phyloP scores from a whole-genome alignment of 1,140 invertebrate genomes.

The Anoplophora glabripennis region DNA sequence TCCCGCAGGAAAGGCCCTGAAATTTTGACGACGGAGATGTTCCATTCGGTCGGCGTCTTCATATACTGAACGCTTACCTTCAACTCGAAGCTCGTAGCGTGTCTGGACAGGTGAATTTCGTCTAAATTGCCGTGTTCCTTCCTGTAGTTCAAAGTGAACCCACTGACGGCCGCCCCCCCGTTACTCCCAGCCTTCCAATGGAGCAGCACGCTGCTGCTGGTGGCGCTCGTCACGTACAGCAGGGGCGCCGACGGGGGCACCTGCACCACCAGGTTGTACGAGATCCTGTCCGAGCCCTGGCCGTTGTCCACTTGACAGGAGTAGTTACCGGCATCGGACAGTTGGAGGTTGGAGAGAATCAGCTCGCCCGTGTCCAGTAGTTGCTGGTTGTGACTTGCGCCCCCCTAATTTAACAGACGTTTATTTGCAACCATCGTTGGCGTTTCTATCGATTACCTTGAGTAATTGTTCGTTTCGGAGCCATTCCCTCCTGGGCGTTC shows the following conservation, averaged over 20 bases:
- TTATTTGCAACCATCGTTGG: not conserved
- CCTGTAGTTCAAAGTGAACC: slow-evolving; percentile 66
- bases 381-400: slow-evolving; percentile 57
- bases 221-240: slow-evolving; percentile 69
- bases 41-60: not conserved
- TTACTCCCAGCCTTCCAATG: slow-evolving; percentile 70
- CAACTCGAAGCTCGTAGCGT: slow-evolving; percentile 64
- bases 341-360: slow-evolving; percentile 61
- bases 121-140: slow-evolving; percentile 62
- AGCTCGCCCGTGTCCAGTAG: slow-evolving; percentile 63
- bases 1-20: slow-evolving; percentile 67
- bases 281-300: slow-evolving; percentile 64
- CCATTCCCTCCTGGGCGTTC: slow-evolving; percentile 66
- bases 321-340: slow-evolving; percentile 70
- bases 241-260: slow-evolving; percentile 65
- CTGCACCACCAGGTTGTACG: slow-evolving; percentile 47
- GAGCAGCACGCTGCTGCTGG: slow-evolving; percentile 66
- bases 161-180: slow-evolving; percentile 65
- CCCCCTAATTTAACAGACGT: slow-evolving; percentile 36
- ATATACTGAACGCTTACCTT: slow-evolving; percentile 52
- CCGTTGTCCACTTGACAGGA: slow-evolving; percentile 73
- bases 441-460: slow-evolving; percentile 17
- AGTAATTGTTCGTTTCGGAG: slow-evolving; percentile 55
- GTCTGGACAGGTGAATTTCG: slow-evolving; percentile 62
- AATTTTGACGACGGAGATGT: slow-evolving; percentile 11